Evolutionary conservation across 2,113 vertebrate species (phyloP), one percentile per base, ranked within the genome.

Genomic region (Cariama cristata): DNA sequence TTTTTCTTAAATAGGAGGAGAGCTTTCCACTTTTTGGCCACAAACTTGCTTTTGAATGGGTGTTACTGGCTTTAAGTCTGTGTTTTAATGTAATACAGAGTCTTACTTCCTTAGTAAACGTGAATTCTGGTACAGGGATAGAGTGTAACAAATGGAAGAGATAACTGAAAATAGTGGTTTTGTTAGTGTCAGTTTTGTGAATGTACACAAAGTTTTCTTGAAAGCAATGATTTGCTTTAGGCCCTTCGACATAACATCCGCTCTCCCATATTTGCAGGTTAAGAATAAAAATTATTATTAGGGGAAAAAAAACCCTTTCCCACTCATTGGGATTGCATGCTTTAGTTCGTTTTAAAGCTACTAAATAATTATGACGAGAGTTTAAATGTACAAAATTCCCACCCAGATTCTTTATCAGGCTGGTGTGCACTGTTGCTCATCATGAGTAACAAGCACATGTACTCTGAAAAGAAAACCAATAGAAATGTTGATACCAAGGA

Each of bases 181-280:
- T 40, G 4, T 64, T 44, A 47, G 20, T 33, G 20, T 58, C 23
- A 9, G 8, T 79, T 19, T 69, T 56, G 28, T 40, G 33, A 56
- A 42, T 32, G 28, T 17, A 14, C 1, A 3, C 19, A 47, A n/a
- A 50, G 13, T 47, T 66, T 42, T 63, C 35, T 18, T 64, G 32
- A 72, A 72, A 62, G n/a, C 8, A 49, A 1, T 82, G 16, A 32
- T 30, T 47, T 49, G 33, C 27, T 87, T 49, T 50, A 74, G 20
- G 35, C 8, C 17, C 12, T 73, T 56, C 3, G 5, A 16, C 9
- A 7, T 72, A 58, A 50, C 0, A 2, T 42, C 38, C 4, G 3
- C 58, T 71, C 11, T 71, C 26, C n/a, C 4, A 24, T 59, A 45
- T 81, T 58, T 76, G 38, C 64, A 82, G 38, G 12, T 49, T 49